These are phyloP conservation scores for Poeciliopsis gracilis DNA, from an alignment of 2,797 vertebrate species.

Conservation along the genomic window DNA sequence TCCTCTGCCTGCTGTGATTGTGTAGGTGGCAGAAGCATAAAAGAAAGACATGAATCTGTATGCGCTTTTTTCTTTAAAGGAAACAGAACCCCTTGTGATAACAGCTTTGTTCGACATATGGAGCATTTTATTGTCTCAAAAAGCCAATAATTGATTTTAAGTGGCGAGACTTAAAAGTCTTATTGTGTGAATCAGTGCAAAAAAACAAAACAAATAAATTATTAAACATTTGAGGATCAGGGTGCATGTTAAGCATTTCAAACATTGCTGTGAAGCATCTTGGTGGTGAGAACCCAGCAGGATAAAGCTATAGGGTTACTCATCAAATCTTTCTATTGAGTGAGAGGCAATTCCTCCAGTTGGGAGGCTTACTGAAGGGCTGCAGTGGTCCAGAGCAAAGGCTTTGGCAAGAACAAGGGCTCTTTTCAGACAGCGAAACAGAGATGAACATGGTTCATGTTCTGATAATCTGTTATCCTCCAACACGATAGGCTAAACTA, in stretches of 20 bases:
- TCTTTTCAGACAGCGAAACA: conserved; percentile 41
- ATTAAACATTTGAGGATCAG: conserved; percentile 26
- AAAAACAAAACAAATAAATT: conserved; percentile 9
- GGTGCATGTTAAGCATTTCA: conserved; percentile 59
- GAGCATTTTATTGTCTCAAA: conserved; percentile 62
- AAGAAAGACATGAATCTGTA: conserved; percentile 38
- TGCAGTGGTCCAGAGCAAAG: conserved; percentile 36
- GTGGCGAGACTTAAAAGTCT: conserved; percentile 59
- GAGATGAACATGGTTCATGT: conserved; percentile 38
- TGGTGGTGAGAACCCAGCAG: conserved; percentile 47
- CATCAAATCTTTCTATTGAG: conserved; percentile 59
- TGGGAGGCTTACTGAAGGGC: conserved; percentile 40
- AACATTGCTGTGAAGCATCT: conserved; percentile 44
- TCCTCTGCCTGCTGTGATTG: conserved; percentile 33
- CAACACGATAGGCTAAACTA: conserved; percentile 29
- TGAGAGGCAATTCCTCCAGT: conserved; percentile 55
- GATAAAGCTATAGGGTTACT: conserved; percentile 65
- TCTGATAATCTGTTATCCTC: conserved; percentile 41
- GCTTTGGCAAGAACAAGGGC: conserved; percentile 45
- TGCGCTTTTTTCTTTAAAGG: conserved; percentile 29
- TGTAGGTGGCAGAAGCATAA: conserved; percentile 37
- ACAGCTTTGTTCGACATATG: conserved; percentile 63
- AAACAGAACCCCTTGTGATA: conserved; percentile 33
- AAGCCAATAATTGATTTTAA: conserved; percentile 76
- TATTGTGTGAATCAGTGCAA: conserved; percentile 51